Percentiles rank a stretch among this genome's conserved stretches.
Conservation (phyloP, 2,113 vertebrate species). For the Syngnathus floridae region DNA sequence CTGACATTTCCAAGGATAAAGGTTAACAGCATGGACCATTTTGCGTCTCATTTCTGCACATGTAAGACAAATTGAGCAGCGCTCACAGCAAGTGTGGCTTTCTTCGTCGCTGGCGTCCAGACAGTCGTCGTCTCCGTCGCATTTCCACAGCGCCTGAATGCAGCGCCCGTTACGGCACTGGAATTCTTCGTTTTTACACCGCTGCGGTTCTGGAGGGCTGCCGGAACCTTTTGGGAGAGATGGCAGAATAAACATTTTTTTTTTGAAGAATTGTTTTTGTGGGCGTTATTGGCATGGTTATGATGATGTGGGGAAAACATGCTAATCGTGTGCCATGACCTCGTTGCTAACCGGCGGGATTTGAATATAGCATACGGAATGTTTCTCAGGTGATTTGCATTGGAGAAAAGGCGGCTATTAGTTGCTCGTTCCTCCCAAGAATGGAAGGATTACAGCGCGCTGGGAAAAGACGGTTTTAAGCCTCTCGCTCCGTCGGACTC, state of each 20-base stretch:
- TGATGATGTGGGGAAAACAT: slow-evolving; percentile 29
- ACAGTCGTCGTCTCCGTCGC: slow-evolving; percentile 94
- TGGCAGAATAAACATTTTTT: slow-evolving; percentile 15
- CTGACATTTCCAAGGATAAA: slow-evolving; percentile 47
- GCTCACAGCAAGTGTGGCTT: slow-evolving; percentile 79
- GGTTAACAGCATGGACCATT: slow-evolving; percentile 15
- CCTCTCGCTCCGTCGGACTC: slow-evolving; percentile 45
- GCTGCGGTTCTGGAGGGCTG: slow-evolving; percentile 63
- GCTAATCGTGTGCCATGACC: slow-evolving; percentile 42
- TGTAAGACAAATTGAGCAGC: slow-evolving; percentile 5
- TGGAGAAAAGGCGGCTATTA: slow-evolving; percentile 23
- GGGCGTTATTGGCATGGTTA: slow-evolving; percentile 29
- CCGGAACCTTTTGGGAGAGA: slow-evolving; percentile 64
- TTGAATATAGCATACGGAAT: slow-evolving; percentile 20
- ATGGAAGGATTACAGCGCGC: slow-evolving; percentile 22
- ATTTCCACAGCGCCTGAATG: slow-evolving; percentile 84
- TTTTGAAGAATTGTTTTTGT: slow-evolving; percentile 17
- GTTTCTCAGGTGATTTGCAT: slow-evolving; percentile 38
- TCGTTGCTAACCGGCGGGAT: slow-evolving; percentile 28
- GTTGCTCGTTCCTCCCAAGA: slow-evolving; percentile 36
- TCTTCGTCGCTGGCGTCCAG: slow-evolving; percentile 91
- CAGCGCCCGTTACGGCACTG: slow-evolving; percentile 87
- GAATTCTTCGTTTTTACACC: slow-evolving; percentile 84
- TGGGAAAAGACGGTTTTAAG: slow-evolving; percentile 28
- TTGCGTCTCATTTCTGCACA: slow-evolving; percentile 6